Percentiles rank a stretch among this genome's conserved stretches.
phyloP scores from a whole-genome alignment of 2,888 invertebrate genomes.

The Allolobophora icterica region DNA sequence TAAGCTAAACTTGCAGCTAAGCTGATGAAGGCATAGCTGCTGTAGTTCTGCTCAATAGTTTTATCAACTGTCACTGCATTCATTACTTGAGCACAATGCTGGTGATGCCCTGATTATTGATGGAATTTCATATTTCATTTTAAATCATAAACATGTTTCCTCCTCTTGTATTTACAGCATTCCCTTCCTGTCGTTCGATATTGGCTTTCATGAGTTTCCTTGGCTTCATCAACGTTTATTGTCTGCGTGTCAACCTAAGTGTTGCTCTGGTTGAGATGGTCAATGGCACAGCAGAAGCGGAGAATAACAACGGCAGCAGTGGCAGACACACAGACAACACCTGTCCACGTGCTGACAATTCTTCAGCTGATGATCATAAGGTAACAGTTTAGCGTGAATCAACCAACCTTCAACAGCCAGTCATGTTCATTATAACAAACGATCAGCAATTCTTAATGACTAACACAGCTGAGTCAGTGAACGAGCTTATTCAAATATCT shows the following conservation, averaged over 20 bases:
- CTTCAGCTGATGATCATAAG: not conserved
- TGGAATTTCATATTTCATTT: not conserved
- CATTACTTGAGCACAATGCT: too few species aligned
- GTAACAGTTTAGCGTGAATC: not conserved
- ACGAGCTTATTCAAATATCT: too few species aligned
- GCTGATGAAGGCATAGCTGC: too few species aligned
- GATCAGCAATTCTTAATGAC: too few species aligned
- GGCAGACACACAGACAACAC: not conserved
- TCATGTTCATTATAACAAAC: not conserved
- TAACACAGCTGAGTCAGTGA: too few species aligned
- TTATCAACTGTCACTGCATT: too few species aligned
- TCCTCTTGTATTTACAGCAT: constrained; percentile 70
- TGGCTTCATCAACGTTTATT: constrained; percentile 46
- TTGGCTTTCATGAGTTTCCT: constrained; percentile 43
- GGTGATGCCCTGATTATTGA: not conserved
- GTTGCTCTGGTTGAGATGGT: constrained; percentile 47
- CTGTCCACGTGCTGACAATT: not conserved
- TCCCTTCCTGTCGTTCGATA: constrained; percentile 45
- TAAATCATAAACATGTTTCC: not conserved
- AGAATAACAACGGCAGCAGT: not conserved
- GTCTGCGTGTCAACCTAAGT: constrained; percentile 46
- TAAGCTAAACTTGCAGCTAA: too few species aligned
- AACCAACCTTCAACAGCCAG: not conserved
- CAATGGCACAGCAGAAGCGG: constrained; percentile 26
- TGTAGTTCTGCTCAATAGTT: too few species aligned